These are phyloP conservation scores for Phycodurus eques DNA, from an alignment of 2,113 vertebrate species.

Conservation along the genomic window DNA sequence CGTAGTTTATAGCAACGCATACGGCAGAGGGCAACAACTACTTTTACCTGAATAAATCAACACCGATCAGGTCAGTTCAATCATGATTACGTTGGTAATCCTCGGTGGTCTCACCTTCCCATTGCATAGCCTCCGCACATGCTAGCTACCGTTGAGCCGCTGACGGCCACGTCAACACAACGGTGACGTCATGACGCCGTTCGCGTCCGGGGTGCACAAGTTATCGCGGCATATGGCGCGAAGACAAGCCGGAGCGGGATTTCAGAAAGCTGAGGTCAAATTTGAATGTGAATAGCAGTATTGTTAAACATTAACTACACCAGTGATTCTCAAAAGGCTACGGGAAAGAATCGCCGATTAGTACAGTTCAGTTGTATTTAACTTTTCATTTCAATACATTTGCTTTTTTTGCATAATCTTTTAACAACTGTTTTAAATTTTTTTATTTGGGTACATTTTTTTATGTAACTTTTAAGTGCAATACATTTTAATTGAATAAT, in stretches of 20 bases:
- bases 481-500: no score
- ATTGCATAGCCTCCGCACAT: background rate
- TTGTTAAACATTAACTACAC: background rate
- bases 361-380: no score
- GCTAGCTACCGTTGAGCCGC: conserved; percentile 26
- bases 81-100: conserved; percentile 25
- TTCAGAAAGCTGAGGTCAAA: background rate
- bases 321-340: no score
- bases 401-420: no score
- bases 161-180: conserved; percentile 76
- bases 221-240: background rate
- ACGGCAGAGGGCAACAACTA: background rate
- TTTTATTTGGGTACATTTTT: no score
- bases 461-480: no score
- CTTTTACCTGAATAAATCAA: conserved; percentile 39
- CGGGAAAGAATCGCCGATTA: no score
- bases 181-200: background rate
- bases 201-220: background rate
- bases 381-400: no score
- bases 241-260: background rate
- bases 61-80: conserved; percentile 21
- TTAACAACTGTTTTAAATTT: no score
- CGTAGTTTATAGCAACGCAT: background rate
- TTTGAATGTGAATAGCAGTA: background rate
- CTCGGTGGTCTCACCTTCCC: conserved; percentile 15